A percentile compares a stretch with the other conserved stretches of the same genome.
Evolutionary conservation across 2,113 vertebrate genomes (phyloP).

Genomic region (Micronisus gabar): DNA sequence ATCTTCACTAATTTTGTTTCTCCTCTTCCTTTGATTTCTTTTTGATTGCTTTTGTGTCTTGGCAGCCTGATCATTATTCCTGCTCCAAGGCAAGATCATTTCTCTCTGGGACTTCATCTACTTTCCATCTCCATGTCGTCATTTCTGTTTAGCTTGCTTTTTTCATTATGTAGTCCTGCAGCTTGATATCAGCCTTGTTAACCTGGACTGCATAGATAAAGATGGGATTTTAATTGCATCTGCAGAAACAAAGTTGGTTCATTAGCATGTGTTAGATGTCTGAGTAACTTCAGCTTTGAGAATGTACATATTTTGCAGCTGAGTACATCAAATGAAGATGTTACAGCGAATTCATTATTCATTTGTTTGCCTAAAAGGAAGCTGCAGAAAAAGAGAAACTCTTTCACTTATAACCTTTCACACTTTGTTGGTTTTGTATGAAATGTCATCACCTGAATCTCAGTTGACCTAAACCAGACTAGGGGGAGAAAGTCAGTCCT

Average conservation of each 20-base stretch:
- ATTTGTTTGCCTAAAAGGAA: constrained; percentile 32
- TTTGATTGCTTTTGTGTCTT: constrained; percentile 65
- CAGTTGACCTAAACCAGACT: constrained; percentile 8
- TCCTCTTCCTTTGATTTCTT: constrained; percentile 44
- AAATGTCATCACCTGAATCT: constrained; percentile 21
- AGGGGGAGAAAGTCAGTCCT: background rate
- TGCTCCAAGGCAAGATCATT: constrained; percentile 77
- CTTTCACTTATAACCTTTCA: constrained; percentile 46
- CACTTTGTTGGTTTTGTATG: constrained; percentile 39
- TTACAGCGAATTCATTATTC: constrained; percentile 51
- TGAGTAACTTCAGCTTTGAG: constrained; percentile 38
- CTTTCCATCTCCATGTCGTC: background rate
- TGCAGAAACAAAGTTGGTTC: constrained; percentile 3
- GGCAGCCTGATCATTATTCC: constrained; percentile 79
- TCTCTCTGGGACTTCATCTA: constrained; percentile 10
- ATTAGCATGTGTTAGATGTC: constrained; percentile 48
- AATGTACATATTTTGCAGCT: constrained; percentile 38
- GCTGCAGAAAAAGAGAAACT: background rate
- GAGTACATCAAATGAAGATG: constrained; percentile 47
- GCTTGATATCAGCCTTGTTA: constrained; percentile 13
- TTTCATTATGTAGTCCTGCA: background rate
- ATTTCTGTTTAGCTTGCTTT: constrained; percentile 26
- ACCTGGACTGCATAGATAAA: constrained; percentile 36
- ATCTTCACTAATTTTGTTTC: constrained; percentile 2
- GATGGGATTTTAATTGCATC: constrained; percentile 18